A percentile compares a stretch with the other conserved stretches of the same genome.
Conservation (phyloP, 2,113 vertebrate genomes). For the Tachysurus vachellii region DNA sequence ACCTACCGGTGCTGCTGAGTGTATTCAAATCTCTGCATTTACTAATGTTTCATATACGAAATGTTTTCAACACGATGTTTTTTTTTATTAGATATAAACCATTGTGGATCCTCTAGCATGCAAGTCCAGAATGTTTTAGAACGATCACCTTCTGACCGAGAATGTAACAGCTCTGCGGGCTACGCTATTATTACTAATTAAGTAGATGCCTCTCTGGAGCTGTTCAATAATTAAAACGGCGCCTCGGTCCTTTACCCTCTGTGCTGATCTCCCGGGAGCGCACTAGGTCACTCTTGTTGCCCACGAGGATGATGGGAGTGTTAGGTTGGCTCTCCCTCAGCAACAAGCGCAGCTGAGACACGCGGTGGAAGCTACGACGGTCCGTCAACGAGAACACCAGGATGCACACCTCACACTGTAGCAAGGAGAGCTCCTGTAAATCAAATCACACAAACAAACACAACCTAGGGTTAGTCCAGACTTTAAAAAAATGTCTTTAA, state of each 20-base stretch:
- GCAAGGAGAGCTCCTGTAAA: constrained; percentile 71
- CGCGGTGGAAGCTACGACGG: constrained; percentile 76
- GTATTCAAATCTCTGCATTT: no score
- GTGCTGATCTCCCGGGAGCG: constrained; percentile 76
- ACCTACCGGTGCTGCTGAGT: no score
- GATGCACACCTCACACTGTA: constrained; percentile 77
- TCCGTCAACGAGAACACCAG: constrained; percentile 80
- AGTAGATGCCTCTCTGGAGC: neutral
- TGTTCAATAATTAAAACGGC: neutral
- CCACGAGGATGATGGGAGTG: constrained; percentile 78
- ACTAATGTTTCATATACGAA: no score
- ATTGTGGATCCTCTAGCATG: no score
- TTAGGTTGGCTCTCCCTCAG: constrained; percentile 75
- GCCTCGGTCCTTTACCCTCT: constrained; percentile 64
- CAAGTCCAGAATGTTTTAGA: neutral
- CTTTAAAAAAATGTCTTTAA: no score
- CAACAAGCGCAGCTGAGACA: constrained; percentile 76
- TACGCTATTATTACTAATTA: neutral
- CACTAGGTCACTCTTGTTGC: constrained; percentile 81
- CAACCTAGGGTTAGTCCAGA: neutral
- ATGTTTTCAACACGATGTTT: no score
- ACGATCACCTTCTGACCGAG: neutral
- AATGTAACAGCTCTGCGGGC: neutral
- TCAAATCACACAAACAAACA: constrained; percentile 46
- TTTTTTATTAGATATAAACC: no score